phyloP scores from a whole-genome alignment of 1,140 invertebrate genomes.

The Drosophila saltans region DNA sequence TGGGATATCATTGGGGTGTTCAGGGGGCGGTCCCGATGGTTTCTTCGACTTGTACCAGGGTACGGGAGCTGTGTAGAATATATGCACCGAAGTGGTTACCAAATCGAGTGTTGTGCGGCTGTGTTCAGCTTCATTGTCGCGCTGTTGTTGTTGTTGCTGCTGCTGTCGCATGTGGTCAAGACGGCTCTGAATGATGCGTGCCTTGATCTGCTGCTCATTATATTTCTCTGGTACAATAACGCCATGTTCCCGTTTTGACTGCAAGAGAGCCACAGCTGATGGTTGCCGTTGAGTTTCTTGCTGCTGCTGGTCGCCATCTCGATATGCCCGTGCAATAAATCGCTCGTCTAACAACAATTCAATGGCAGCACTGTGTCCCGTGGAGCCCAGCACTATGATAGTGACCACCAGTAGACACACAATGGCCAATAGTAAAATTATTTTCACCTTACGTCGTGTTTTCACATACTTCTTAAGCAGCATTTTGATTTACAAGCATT shows the following conservation, averaged over 20 bases:
- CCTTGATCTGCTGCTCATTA: constrained; percentile 78
- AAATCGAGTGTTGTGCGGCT: constrained; percentile 59
- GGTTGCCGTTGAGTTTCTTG: constrained; percentile 26
- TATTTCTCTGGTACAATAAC: constrained; percentile 82
- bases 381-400: constrained; percentile 67
- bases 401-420: constrained; percentile 72
- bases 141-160: constrained; percentile 67
- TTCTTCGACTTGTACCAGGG: constrained; percentile 80
- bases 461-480: constrained; percentile 80
- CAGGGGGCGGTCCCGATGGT: constrained; percentile 44
- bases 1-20: constrained; percentile 67
- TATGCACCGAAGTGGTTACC: constrained; percentile 70
- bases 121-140: constrained; percentile 56
- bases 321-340: constrained; percentile 73
- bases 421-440: constrained; percentile 71
- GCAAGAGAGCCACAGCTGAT: constrained; percentile 43
- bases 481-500: constrained; percentile 70
- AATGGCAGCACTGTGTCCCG: constrained; percentile 49
- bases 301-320: constrained; percentile 39
- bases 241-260: constrained; percentile 63
- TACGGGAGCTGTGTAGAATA: constrained; percentile 78
- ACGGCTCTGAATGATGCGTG: constrained; percentile 74
- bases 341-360: constrained; percentile 74
- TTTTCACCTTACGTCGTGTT: constrained; percentile 81
- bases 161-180: constrained; percentile 71